Conservation (phyloP, 1,140 invertebrate genomes). For the Procambarus virginalis region DNA sequence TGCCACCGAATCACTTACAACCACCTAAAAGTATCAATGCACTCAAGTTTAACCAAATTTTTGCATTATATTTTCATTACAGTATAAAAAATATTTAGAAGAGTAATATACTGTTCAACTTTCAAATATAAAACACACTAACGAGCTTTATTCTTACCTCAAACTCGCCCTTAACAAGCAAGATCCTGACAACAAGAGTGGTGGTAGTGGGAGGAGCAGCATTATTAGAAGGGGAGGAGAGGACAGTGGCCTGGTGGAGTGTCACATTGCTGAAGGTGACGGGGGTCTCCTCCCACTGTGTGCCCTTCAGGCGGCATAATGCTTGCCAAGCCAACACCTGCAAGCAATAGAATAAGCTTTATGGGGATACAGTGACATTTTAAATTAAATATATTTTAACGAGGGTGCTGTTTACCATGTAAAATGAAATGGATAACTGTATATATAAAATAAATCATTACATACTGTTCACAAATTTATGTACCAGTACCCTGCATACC, state of each 20-base stretch:
- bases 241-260: conserved; percentile 93
- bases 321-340: conserved; percentile 92
- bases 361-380: neutral
- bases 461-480: too few relatives aligned
- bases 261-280: conserved; percentile 91
- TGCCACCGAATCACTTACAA: conserved; percentile 87
- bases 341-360: conserved; percentile 64
- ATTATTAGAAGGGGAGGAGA: conserved; percentile 74
- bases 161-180: conserved; percentile 60
- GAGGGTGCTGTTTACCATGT: too few relatives aligned
- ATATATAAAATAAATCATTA: too few relatives aligned
- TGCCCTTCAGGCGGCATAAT: conserved; percentile 87
- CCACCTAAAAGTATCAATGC: conserved; percentile 78
- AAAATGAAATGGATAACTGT: too few relatives aligned
- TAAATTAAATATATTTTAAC: too few relatives aligned
- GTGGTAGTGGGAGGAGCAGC: conserved; percentile 12
- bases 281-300: conserved; percentile 85
- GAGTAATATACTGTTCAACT: too few relatives aligned
- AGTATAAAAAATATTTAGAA: too few relatives aligned
- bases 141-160: conserved; percentile 33
- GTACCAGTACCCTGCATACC: too few relatives aligned
- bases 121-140: too few relatives aligned
- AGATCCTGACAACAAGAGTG: conserved; percentile 53
- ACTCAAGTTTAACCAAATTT: too few relatives aligned
- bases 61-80: too few relatives aligned